These are phyloP conservation scores for Coleophora flavipennella DNA, from an alignment of 2,888 invertebrate species.

Conservation along the genomic window DNA sequence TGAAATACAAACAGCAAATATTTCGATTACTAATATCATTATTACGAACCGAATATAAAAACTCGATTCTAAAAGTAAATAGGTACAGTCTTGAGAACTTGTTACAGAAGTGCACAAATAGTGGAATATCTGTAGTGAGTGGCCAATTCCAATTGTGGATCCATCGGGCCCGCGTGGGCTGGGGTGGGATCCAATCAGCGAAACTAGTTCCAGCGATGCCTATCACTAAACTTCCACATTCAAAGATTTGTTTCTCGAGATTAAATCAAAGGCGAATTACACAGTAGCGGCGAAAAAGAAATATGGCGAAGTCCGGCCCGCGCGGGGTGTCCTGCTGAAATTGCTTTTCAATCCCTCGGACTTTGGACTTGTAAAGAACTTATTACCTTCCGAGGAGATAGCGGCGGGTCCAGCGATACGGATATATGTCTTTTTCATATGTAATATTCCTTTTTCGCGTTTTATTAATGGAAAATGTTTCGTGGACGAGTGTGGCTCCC, in stretches of 20 bases:
- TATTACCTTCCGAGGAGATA: constrained; percentile 74
- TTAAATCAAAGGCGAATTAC: constrained; percentile 73
- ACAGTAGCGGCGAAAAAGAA: constrained; percentile 70
- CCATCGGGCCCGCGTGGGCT: constrained; percentile 34
- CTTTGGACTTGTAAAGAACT: constrained; percentile 76
- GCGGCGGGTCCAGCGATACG: constrained; percentile 71
- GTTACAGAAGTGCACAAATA: constrained; percentile 46
- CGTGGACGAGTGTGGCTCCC: constrained; percentile 66
- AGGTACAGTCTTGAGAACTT: constrained; percentile 45
- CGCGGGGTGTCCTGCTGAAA: constrained; percentile 73
- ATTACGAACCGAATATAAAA: constrained; percentile 18
- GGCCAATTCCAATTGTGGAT: constrained; percentile 58
- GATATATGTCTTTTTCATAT: constrained; percentile 73
- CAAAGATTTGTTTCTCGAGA: constrained; percentile 73
- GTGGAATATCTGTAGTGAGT: constrained; percentile 53
- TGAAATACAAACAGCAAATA: no score
- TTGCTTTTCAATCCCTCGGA: constrained; percentile 76
- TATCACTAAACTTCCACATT: constrained; percentile 71
- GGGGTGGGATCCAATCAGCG: constrained; percentile 66
- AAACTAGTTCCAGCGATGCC: constrained; percentile 68
- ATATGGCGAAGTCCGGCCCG: constrained; percentile 66
- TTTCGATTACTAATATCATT: no score
- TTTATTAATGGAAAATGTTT: constrained; percentile 74
- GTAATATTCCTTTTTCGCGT: constrained; percentile 74
- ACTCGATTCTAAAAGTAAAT: constrained; percentile 49